Conservation (phyloP, 1,140 invertebrate species). For the Drosophila bipectinata region DNA sequence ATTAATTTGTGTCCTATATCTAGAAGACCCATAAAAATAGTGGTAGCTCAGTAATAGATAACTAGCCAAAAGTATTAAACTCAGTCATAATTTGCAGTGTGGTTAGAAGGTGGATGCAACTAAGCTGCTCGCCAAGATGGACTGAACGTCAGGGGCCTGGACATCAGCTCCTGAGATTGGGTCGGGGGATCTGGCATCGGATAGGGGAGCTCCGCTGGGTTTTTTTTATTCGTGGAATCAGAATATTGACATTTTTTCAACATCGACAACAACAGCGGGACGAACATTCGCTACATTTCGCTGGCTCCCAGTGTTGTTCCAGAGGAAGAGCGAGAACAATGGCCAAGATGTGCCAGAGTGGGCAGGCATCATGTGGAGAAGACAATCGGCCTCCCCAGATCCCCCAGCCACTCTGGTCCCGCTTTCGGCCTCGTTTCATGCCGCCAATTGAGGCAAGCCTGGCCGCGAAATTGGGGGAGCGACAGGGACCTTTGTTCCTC, state of each 20-base stretch:
- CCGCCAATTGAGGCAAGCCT: constrained; percentile 73
- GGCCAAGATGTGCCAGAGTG: constrained; percentile 75
- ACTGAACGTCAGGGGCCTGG: constrained; percentile 44
- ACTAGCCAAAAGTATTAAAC: too few relatives aligned
- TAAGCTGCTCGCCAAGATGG: constrained; percentile 55
- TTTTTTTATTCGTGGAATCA: constrained; percentile 76
- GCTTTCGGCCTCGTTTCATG: constrained; percentile 63
- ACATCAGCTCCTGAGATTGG: constrained; percentile 39
- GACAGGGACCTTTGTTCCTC: constrained; percentile 29
- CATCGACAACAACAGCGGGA: constrained; percentile 41
- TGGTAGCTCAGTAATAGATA: too few relatives aligned
- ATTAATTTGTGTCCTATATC: not conserved
- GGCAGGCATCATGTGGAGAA: constrained; percentile 75
- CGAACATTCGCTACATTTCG: constrained; percentile 62
- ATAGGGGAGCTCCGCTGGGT: constrained; percentile 24
- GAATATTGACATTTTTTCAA: constrained; percentile 80
- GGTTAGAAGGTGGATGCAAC: constrained; percentile 33
- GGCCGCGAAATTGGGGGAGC: constrained; percentile 42
- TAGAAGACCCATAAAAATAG: too few relatives aligned
- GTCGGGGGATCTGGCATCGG: constrained; percentile 22
- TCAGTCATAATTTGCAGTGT: constrained; percentile 9
- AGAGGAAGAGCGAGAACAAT: constrained; percentile 3
- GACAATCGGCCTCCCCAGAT: constrained; percentile 21
- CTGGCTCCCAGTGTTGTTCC: constrained; percentile 54
- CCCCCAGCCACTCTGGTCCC: constrained; percentile 33